Evolutionary conservation across 2,113 vertebrate genomes (phyloP).

Genomic region (Pitta sordida): DNA sequence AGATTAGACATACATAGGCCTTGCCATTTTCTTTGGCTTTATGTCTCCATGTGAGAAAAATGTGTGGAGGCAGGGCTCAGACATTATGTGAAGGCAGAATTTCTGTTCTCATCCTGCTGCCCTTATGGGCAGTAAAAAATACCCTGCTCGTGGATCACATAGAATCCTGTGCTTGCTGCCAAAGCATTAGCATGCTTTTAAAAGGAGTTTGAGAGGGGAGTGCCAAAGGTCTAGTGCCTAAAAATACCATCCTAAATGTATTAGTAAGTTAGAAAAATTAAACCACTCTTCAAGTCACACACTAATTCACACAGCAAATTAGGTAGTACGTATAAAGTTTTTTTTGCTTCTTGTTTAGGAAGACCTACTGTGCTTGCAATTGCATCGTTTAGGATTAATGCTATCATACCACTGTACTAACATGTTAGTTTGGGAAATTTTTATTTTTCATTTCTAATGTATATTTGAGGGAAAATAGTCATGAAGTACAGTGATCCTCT

Average conservation of each 20-base stretch:
- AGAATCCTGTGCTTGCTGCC: not conserved
- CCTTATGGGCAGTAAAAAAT: not conserved
- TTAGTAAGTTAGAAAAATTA: not conserved
- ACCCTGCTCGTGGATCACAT: fast-evolving
- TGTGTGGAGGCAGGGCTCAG: not conserved
- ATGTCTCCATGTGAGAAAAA: not conserved
- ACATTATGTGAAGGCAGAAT: not conserved
- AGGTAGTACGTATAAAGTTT: not conserved
- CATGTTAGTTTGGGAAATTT: not conserved
- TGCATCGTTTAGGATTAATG: not conserved
- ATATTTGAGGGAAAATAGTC: not conserved
- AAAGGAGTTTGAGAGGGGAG: not conserved
- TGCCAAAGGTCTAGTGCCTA: not conserved
- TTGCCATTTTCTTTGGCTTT: not conserved
- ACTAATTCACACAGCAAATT: not conserved
- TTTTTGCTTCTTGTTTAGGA: not conserved
- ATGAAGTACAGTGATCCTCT: not conserved
- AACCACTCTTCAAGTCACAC: not conserved
- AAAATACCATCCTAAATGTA: not conserved
- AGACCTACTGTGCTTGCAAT: not conserved
- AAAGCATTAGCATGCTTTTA: not conserved
- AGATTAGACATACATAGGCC: no score
- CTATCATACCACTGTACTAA: not conserved
- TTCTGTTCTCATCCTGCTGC: not conserved
- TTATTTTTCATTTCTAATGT: not conserved